Conservation (phyloP, 2,797 vertebrate species). For the Hoplostethus atlanticus region DNA sequence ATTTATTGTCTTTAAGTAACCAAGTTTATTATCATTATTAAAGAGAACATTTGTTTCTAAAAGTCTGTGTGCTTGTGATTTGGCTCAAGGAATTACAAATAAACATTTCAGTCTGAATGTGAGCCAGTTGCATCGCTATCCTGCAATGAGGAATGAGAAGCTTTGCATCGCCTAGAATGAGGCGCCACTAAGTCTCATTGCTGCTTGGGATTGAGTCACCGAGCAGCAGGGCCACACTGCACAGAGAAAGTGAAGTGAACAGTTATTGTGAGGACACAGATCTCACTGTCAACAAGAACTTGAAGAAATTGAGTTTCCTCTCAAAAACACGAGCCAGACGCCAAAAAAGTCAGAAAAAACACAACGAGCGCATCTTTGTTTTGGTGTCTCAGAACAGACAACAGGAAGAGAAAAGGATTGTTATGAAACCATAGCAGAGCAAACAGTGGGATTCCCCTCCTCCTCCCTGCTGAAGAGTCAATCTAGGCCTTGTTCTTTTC, state of each 20-base stretch:
- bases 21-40: not conserved
- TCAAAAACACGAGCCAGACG: not conserved
- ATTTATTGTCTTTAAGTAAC: not conserved
- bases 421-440: conserved; percentile 82
- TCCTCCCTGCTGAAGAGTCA: conserved; percentile 49
- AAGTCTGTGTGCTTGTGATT: not conserved
- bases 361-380: conserved; percentile 71
- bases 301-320: conserved; percentile 29
- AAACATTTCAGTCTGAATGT: conserved; percentile 16
- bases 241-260: no score
- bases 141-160: no score
- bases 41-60: not conserved
- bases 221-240: no score
- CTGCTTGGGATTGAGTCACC: no score
- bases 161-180: not conserved
- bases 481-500: conserved; percentile 36
- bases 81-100: conserved; percentile 8
- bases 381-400: not conserved
- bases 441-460: conserved; percentile 70
- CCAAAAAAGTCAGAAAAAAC: not conserved
- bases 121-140: not conserved
- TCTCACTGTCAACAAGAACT: not conserved
- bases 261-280: no score
- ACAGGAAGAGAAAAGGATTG: conserved; percentile 56
- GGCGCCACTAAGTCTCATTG: not conserved